phyloP scores from a whole-genome alignment of 2,888 invertebrate species.

The Myopa testacea region DNA sequence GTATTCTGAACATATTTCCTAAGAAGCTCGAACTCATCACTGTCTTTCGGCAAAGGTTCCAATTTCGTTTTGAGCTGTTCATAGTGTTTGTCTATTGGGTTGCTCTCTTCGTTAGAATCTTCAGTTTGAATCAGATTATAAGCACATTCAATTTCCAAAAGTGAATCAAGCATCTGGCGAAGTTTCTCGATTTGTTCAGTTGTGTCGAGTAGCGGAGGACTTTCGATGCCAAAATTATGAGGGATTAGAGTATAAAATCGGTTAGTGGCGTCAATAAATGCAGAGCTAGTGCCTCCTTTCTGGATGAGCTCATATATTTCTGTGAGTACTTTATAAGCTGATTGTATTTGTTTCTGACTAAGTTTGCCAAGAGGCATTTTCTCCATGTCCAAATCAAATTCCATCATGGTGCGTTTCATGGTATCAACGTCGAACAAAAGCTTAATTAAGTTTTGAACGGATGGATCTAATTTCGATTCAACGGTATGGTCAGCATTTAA shows the following conservation, averaged over 20 bases:
- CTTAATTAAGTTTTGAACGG: slow-evolving; percentile 85
- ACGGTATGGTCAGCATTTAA: slow-evolving; percentile 65
- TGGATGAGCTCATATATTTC: slow-evolving; percentile 75
- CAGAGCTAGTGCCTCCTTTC: slow-evolving; percentile 67
- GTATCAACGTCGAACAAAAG: slow-evolving; percentile 90
- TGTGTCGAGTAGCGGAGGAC: slow-evolving; percentile 84
- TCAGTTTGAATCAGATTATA: slow-evolving; percentile 83
- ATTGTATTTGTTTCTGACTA: slow-evolving; percentile 88
- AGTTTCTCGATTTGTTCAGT: slow-evolving; percentile 78
- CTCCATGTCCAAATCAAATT: slow-evolving; percentile 95
- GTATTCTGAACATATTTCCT: slow-evolving; percentile 88
- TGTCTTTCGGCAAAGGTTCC: slow-evolving; percentile 74
- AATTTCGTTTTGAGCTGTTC: slow-evolving; percentile 87
- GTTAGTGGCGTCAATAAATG: slow-evolving; percentile 88
- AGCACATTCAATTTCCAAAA: slow-evolving; percentile 95
- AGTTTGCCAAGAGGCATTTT: slow-evolving; percentile 99
- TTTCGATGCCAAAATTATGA: slow-evolving; percentile 89
- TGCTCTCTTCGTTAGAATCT: slow-evolving; percentile 62
- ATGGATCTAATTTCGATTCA: slow-evolving; percentile 77
- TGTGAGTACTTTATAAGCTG: slow-evolving; percentile 84
- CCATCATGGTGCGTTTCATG: slow-evolving; percentile 93
- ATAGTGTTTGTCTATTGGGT: slow-evolving; percentile 88
- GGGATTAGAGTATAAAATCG: slow-evolving; percentile 96
- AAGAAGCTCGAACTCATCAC: slow-evolving; percentile 81
- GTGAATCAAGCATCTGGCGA: slow-evolving; percentile 88